Conservation (phyloP, 92 coral and sea anemone species). For the Heteractis magnifica region DNA sequence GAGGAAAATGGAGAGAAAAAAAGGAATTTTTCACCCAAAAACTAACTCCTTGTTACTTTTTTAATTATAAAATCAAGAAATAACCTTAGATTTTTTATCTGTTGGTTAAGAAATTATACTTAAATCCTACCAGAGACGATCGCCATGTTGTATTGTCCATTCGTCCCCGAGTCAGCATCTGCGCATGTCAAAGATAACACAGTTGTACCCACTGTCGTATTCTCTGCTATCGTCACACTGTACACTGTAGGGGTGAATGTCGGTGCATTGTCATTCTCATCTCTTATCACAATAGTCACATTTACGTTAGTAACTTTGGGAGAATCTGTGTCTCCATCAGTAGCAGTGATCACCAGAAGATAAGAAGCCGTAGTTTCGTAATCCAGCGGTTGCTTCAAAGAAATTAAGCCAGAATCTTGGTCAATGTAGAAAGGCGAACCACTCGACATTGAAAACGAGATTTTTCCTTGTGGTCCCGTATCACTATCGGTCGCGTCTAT, state of each 20-base stretch:
- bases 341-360: constrained; percentile 52
- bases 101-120: background rate
- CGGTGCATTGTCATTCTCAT: constrained; percentile 78
- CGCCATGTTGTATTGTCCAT: constrained; percentile 58
- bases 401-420: constrained; percentile 54
- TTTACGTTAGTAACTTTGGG: constrained; percentile 54
- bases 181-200: constrained; percentile 59
- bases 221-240: constrained; percentile 62
- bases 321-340: constrained; percentile 55
- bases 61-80: too few species aligned
- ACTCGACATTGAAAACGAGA: constrained; percentile 48
- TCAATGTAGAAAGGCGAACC: constrained; percentile 65
- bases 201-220: constrained; percentile 53
- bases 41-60: too few species aligned
- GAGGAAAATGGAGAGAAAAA: too few species aligned
- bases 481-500: constrained; percentile 54
- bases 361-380: constrained; percentile 58
- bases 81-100: too few species aligned
- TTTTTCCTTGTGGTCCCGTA: constrained; percentile 52
- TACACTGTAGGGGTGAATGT: constrained; percentile 56
- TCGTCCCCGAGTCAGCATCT: constrained; percentile 71
- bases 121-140: constrained; percentile 50
- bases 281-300: constrained; percentile 47
- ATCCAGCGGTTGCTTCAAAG: constrained; percentile 53
- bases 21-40: too few species aligned